Conservation (phyloP, 2,888 invertebrate species). For the Agrotis segetum region DNA sequence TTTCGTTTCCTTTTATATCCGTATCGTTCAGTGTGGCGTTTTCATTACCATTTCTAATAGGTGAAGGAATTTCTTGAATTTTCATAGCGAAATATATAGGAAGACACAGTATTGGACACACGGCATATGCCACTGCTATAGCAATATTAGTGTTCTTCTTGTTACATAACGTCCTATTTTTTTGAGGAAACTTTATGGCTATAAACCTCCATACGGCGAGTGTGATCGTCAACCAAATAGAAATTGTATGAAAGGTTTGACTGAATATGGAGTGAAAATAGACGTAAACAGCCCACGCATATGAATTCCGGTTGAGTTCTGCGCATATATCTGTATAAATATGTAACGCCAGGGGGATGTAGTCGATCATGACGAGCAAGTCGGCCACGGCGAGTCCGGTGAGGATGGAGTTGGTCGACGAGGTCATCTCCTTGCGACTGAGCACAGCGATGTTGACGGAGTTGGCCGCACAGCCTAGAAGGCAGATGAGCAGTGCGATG, state of each 20-base stretch:
- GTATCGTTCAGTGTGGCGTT: conserved; percentile 76
- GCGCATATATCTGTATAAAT: conserved; percentile 92
- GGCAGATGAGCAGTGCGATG: conserved; percentile 95
- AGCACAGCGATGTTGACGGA: conserved; percentile 97
- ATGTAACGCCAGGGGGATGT: conserved; percentile 97
- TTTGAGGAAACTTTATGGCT: conserved; percentile 96
- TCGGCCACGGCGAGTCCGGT: conserved; percentile 98
- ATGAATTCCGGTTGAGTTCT: conserved; percentile 88
- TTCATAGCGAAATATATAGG: conserved; percentile 96
- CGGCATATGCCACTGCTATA: conserved; percentile 94
- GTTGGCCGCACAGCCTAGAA: conserved; percentile 97
- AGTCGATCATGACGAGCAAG: conserved; percentile 97
- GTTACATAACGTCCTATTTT: conserved; percentile 95
- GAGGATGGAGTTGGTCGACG: conserved; percentile 98
- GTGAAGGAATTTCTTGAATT: conserved; percentile 88
- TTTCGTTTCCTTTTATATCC: conserved; percentile 67
- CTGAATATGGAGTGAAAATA: conserved; percentile 97
- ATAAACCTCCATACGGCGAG: conserved; percentile 98
- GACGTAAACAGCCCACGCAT: conserved; percentile 95
- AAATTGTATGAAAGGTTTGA: conserved; percentile 97
- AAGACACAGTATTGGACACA: conserved; percentile 95
- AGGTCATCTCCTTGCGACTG: conserved; percentile 96
- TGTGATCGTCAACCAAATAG: conserved; percentile 98
- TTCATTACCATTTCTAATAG: conserved; percentile 53
- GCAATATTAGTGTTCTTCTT: conserved; percentile 94